Base-by-base conservation (phyloP, 1,140 invertebrate species). In the Temnothorax curvispinosus region DNA sequence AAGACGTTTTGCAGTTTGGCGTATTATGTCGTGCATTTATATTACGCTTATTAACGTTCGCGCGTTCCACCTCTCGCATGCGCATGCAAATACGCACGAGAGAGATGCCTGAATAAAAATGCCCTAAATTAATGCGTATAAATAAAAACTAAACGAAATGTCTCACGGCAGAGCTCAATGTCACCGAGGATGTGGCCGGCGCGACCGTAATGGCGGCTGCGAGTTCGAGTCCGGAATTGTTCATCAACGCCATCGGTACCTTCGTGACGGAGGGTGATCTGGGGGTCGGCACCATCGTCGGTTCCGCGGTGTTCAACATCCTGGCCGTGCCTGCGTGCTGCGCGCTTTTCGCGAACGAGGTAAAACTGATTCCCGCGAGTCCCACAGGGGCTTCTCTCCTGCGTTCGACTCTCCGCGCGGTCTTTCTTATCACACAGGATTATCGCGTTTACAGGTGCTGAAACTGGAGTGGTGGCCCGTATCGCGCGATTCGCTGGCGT, bases 301-400 rank as follows among this genome's bases (percentile, higher is more conserved):
- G 97, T 11, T 97, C 96, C 62, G 97, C 97, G 18, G 96, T 97
- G 0, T 97, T 97, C 92, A 97, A 97, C 92, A 96, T 97, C 74
- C 94, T 97, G 69, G 97, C 96, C 32, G 97, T 97, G 2, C 96
- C 97, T 41, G 96, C 96, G 78, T 95, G 97, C 71, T 97, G 97
- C 92, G 96, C 96, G 41, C 89, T 97, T 38, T 96, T 96, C 88
- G 96, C 96, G 35, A 95, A 94, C n/a, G 95, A 96, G 94, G 96
- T 97, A 93, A 65, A 15, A 65, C n/a, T 65, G 32, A 15, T 62
- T 18, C 13, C 21, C 27, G 27, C 27, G 27, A 27, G 1, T 27
- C 27, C 27, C 27, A 27, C 27, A 27, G 27, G 27, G 27, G 27
- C 27, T 27, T 27, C 27, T 27, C 3, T 58, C 21, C 3, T 18